phyloP scores from a whole-genome alignment of 2,113 vertebrate species.

The Mesitornis unicolor region DNA sequence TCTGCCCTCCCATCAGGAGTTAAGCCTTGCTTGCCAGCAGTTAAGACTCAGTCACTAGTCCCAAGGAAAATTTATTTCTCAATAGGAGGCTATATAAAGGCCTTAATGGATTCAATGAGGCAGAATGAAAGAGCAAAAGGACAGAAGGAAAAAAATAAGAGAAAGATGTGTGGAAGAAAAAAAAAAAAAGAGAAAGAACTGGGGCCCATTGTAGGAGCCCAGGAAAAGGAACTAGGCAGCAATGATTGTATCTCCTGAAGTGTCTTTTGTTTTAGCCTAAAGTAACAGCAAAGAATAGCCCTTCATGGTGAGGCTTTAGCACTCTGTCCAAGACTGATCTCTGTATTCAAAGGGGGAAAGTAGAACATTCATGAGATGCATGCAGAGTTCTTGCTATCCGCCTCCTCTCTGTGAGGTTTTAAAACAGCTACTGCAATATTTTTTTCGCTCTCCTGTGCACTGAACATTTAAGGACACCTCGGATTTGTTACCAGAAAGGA shows the following conservation, averaged over 20 bases:
- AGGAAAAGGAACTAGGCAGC: conserved; percentile 80
- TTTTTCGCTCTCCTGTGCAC: conserved; percentile 27
- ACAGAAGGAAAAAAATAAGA: conserved; percentile 69
- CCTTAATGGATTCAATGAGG: conserved; percentile 83
- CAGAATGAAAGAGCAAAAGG: conserved; percentile 77
- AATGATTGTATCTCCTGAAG: conserved; percentile 86
- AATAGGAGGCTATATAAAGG: conserved; percentile 74
- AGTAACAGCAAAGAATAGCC: conserved; percentile 83
- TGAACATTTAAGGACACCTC: conserved; percentile 64
- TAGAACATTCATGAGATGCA: conserved; percentile 94
- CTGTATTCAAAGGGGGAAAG: conserved; percentile 90
- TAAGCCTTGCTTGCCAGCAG: conserved; percentile 59
- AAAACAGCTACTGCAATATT: conserved; percentile 38
- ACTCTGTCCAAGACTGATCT: conserved; percentile 84
- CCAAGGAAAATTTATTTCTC: conserved; percentile 74
- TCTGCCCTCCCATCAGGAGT: conserved; percentile 45
- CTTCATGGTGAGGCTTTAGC: conserved; percentile 83
- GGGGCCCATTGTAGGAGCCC: conserved; percentile 78
- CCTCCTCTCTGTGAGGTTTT: conserved; percentile 68
- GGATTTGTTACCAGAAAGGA: conserved; percentile 54
- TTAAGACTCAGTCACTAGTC: conserved; percentile 49
- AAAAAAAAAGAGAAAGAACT: conserved; percentile 70
- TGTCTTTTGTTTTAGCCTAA: conserved; percentile 87
- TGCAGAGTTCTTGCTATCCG: conserved; percentile 83
- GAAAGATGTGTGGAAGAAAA: conserved; percentile 76